Evolutionary conservation across 2,888 invertebrate genomes (phyloP), one percentile per base, ranked within the genome.

Genomic region (Agrilus mali): DNA sequence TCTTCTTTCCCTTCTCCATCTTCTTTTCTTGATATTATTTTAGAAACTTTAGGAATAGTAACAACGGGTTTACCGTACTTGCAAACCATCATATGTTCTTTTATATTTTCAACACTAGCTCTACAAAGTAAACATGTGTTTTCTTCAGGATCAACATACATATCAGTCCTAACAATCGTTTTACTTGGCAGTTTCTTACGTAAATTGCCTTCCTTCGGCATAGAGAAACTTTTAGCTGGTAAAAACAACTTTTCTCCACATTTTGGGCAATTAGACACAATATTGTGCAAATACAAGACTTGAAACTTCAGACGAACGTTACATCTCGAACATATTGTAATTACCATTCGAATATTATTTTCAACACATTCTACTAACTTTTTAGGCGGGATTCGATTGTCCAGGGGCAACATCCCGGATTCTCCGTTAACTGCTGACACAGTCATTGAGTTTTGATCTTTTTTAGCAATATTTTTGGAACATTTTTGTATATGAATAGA

Each of bases 401-500:
- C 10, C 41, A 12, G 32, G 3, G 13, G 7, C 12, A n/a, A 8
- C 4, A 13, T 35, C 8, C 14, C 13, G 10, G 4, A 7, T 35
- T 35, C 14, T 1, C 35, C n/a, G 4, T 35, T 15, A 22, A 7
- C 5, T 7, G 7, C 4, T 22, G 22, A 7, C 22, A 4, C 22
- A 14, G 13, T 12, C 8, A 5, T 35, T 16, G 10, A n/a, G 10
- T 10, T n/a, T 33, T 22, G 13, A 38, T 39, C 44, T 5, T 20
- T 17, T 12, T 44, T 13, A 22, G 46, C 33, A 10, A 47, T 37
- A 36, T 50, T 49, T 36, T 52, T 56, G 2, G 51, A 36, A 44
- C 61, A 61, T 27, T 55, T 55, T 33, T 53, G 17, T 37, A 60
- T 38, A 51, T 64, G 64, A 3, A 55, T 49, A 1, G 59, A 56